Evolutionary conservation across 2,113 vertebrate genomes (phyloP).

Genomic region (Labeo rohita): DNA sequence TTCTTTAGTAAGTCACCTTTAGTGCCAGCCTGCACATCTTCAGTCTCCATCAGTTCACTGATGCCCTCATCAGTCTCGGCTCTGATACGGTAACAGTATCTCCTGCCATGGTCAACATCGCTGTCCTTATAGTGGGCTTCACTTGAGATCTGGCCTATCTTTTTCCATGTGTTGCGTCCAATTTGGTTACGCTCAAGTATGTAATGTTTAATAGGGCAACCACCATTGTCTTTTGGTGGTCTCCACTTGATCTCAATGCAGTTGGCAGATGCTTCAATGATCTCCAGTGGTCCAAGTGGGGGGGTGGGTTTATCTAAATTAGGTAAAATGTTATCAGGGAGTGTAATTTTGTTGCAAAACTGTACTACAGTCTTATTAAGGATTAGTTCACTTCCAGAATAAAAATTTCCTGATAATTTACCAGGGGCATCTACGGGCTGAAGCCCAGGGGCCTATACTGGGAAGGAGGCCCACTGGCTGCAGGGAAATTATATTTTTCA

Average conservation of each 20-base stretch:
- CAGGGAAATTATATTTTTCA: no score
- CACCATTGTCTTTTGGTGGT: slow-evolving; percentile 84
- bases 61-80: slow-evolving; percentile 81
- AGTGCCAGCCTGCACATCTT: slow-evolving; percentile 83
- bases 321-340: neutral
- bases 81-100: slow-evolving; percentile 86
- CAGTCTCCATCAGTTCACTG: slow-evolving; percentile 83
- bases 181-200: slow-evolving; percentile 83
- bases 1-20: slow-evolving; percentile 77
- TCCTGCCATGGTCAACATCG: slow-evolving; percentile 82
- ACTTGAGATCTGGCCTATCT: slow-evolving; percentile 76
- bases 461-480: no score
- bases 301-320: slow-evolving; percentile 82
- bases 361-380: neutral
- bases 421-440: no score
- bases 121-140: slow-evolving; percentile 77
- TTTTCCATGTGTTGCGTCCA: slow-evolving; percentile 86
- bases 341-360: neutral
- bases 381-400: no score
- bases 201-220: slow-evolving; percentile 80
- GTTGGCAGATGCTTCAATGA: slow-evolving; percentile 72
- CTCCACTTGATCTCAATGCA: slow-evolving; percentile 83
- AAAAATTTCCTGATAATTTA: no score
- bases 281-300: slow-evolving; percentile 85
- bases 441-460: no score